Evolutionary conservation across 2,113 vertebrate genomes (phyloP).

Genomic region (Chrysemys picta): DNA sequence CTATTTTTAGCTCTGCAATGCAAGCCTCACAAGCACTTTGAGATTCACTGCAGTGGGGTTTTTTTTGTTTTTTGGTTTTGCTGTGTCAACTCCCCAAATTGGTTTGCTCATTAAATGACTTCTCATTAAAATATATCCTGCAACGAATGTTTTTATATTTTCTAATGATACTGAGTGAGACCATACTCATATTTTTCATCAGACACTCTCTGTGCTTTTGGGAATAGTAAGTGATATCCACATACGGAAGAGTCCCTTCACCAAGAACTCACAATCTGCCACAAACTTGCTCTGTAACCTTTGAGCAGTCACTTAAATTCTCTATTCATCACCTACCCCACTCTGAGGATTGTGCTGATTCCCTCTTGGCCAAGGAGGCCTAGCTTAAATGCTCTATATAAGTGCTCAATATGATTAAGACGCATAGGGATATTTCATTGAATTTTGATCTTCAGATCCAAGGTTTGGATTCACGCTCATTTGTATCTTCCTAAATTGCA

Average conservation of each 20-base stretch:
- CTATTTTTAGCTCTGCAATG: not conserved
- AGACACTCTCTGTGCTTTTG: not conserved
- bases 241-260: not conserved
- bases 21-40: not conserved
- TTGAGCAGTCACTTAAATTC: not conserved
- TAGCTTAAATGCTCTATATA: not conserved
- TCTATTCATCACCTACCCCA: not conserved
- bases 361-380: not conserved
- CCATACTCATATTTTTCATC: not conserved
- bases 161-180: not conserved
- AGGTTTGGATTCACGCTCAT: not conserved
- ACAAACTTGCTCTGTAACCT: not conserved
- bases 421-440: not conserved
- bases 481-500: constrained; percentile 9
- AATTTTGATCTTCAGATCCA: not conserved
- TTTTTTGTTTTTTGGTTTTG: no score
- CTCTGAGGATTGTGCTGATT: not conserved
- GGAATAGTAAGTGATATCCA: constrained; percentile 9
- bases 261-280: not conserved
- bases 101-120: not conserved
- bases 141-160: not conserved
- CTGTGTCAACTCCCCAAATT: not conserved
- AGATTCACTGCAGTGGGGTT: not conserved
- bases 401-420: not conserved
- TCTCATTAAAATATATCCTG: not conserved